These are phyloP conservation scores for Drosophila tripunctata DNA, from an alignment of 2,888 invertebrate genomes.

Conservation along the genomic window DNA sequence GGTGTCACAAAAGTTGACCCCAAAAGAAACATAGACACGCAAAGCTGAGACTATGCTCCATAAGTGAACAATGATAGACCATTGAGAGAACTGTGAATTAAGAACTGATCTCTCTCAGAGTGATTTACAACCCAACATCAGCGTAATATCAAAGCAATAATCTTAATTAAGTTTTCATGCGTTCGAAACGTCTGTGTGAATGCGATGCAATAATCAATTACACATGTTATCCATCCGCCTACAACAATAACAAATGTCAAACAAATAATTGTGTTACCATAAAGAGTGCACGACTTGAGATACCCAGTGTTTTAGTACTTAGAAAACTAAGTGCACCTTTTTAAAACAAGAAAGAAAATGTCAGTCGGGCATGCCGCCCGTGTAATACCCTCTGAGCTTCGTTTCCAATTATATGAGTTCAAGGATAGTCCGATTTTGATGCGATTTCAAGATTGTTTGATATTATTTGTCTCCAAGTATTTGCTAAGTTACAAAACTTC, in stretches of 20 bases:
- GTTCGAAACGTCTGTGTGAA: constrained; percentile 11
- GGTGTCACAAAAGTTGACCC: constrained; percentile 60
- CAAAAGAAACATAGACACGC: constrained; percentile 4
- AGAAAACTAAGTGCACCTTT: too few species aligned
- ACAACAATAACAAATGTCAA: constrained; percentile 6
- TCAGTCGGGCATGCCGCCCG: too few species aligned
- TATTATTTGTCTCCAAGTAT: too few species aligned
- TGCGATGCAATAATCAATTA: constrained; percentile 58
- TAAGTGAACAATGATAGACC: constrained; percentile 50
- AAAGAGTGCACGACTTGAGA: neutral
- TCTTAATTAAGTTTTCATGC: constrained; percentile 72
- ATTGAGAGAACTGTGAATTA: constrained; percentile 44
- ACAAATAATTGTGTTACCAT: neutral
- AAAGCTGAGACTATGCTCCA: constrained; percentile 10
- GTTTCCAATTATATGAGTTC: too few species aligned
- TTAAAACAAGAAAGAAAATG: too few species aligned
- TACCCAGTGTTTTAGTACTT: neutral
- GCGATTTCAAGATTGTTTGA: too few species aligned
- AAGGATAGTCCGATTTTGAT: too few species aligned
- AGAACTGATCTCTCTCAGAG: constrained; percentile 9
- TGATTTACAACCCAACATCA: constrained; percentile 22
- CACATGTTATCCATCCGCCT: constrained; percentile 58
- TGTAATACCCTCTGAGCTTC: too few species aligned
- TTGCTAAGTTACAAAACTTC: too few species aligned
- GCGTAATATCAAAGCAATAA: constrained; percentile 65